Base-by-base conservation (phyloP, 2,888 invertebrate genomes). In the Nephrotoma flavescens region DNA sequence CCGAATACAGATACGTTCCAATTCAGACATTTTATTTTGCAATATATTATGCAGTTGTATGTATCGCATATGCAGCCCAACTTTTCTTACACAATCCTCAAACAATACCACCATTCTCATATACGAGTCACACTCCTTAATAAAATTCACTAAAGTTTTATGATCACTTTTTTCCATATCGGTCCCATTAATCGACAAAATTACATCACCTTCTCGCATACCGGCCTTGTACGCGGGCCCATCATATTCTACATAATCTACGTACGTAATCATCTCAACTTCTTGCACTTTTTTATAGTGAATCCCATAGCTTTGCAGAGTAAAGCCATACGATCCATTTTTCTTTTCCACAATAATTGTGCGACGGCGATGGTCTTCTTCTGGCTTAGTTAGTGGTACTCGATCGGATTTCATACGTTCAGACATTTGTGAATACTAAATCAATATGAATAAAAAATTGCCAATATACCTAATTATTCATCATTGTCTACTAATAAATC, bases 81-180 rank as follows among this genome's bases (percentile, higher is more conserved):
- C 96, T 94, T 98, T 99, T 87, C 97, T 94, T 0, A 98, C 98
- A 90, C 98, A 98, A 91, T 99, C 98, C 92, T 99, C 98, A 90
- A 98, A 98, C 52, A 98, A 94, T 12, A 99, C 98, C 42, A 98
- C 98, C 96, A 98, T 97, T 86, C 98, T 94, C 96, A 99, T 97
- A 88, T 97, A 94, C 41, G 96, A 93, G 90, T 97, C 97, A 92
- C 97, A 97, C 90, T 95, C 94, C 92, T 96, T 97, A 89, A 99
- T 98, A 90, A 96, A 97, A 89, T 95, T 95, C n/a, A 99, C 98
- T 88, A 99, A 93, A 86, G 96, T 95, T 90, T 96, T 95, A 92
- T 99, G 99, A 90, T 98, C 97, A n/a, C 97, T 96, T 89, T 96
- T 95, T 91, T 98, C 98, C 94, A 99, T 97, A 90, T 97, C 97